Conservation (phyloP, 2,797 vertebrate genomes). For the Epinephelus malabaricus region DNA sequence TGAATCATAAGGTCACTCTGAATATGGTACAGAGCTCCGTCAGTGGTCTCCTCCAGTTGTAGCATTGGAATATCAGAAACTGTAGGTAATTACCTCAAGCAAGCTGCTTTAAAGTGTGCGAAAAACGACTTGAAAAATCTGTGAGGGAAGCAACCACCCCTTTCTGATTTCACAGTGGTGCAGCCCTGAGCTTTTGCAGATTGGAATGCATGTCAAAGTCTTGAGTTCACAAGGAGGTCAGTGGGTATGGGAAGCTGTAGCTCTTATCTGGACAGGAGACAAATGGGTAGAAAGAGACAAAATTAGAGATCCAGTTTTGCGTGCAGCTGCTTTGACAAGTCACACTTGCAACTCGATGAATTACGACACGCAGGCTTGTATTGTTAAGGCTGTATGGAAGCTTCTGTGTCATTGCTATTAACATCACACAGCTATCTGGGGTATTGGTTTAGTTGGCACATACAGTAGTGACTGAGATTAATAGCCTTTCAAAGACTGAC, state of each 20-base stretch:
- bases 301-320: neutral
- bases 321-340: neutral
- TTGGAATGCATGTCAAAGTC: constrained; percentile 29
- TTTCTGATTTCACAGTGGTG: constrained; percentile 16
- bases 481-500: constrained; percentile 1
- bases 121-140: neutral
- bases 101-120: constrained; percentile 1
- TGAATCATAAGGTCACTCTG: too few species aligned
- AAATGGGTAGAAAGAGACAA: neutral
- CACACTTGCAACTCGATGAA: neutral
- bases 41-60: neutral
- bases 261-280: neutral
- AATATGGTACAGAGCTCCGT: neutral
- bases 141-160: neutral
- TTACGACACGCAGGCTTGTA: neutral
- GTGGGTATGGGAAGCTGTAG: neutral
- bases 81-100: neutral
- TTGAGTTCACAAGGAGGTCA: neutral
- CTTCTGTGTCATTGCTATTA: neutral
- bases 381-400: neutral
- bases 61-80: neutral
- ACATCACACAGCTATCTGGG: neutral
- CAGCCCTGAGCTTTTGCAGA: constrained; percentile 9
- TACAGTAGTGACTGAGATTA: neutral
- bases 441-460: neutral